Conservation (phyloP, 92 coral and sea anemone species). For the Meandrina meandrites region DNA sequence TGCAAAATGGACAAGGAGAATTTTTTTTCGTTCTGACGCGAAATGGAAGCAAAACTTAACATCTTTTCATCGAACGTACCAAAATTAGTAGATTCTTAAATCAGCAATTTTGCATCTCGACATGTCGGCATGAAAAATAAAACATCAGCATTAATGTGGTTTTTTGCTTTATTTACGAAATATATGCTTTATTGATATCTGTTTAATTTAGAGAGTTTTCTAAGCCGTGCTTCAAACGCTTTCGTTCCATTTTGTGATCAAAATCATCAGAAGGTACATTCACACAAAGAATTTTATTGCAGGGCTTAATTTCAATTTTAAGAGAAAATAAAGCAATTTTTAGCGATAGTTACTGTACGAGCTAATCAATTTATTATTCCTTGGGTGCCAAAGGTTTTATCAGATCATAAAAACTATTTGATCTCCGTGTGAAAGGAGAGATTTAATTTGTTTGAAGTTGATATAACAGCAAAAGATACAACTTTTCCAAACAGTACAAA, state of each 20-base stretch:
- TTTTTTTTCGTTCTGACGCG: neutral
- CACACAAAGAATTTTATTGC: neutral
- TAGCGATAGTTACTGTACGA: neutral
- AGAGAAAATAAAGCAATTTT: neutral
- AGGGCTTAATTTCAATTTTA: neutral
- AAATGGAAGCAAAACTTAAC: neutral
- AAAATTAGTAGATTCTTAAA: constrained; percentile 13
- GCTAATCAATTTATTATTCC: constrained; percentile 29
- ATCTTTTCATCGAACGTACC: neutral
- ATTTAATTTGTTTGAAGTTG: constrained; percentile 81
- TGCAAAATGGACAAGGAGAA: neutral
- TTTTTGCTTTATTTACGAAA: constrained; percentile 25
- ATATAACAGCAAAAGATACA: constrained; percentile 64
- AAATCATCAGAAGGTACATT: neutral
- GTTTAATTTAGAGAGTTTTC: constrained; percentile 21
- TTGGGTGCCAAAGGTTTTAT: constrained; percentile 48
- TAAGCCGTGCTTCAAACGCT: neutral
- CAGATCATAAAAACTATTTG: constrained; percentile 59
- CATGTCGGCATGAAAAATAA: constrained; percentile 32
- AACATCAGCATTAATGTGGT: constrained; percentile 26
- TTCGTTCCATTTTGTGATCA: neutral
- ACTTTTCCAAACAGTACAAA: constrained; percentile 22
- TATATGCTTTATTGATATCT: constrained; percentile 28
- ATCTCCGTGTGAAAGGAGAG: constrained; percentile 31
- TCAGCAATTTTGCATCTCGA: constrained; percentile 32